Conservation (phyloP, 1,140 invertebrate species). For the Centruroides sculpturatus region DNA sequence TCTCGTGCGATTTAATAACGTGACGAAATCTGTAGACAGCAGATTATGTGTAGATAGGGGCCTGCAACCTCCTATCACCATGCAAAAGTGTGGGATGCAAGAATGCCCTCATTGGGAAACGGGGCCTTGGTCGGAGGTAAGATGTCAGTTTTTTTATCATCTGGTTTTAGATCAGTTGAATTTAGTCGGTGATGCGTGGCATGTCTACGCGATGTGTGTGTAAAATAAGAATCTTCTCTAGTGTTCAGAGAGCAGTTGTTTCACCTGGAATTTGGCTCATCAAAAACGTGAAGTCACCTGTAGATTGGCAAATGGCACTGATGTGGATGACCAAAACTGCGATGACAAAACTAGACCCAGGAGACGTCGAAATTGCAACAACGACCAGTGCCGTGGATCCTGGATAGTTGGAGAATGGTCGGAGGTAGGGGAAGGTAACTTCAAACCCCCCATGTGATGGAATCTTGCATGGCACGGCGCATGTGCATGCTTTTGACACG, state of each 20-base stretch:
- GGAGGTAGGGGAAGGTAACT: slow-evolving; percentile 40
- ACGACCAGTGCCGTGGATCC: slow-evolving; percentile 58
- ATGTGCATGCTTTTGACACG: too few relatives aligned
- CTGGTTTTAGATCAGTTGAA: too few relatives aligned
- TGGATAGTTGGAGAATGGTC: slow-evolving; percentile 79
- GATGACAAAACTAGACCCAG: slow-evolving; percentile 48
- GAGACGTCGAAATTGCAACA: slow-evolving; percentile 56
- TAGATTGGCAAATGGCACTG: slow-evolving; percentile 35
- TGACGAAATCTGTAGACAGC: slow-evolving; percentile 42
- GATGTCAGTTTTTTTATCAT: not conserved
- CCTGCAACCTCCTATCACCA: slow-evolving; percentile 41
- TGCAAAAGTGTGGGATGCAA: slow-evolving; percentile 49
- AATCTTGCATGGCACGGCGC: too few relatives aligned
- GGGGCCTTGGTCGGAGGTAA: slow-evolving; percentile 44
- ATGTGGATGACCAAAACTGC: slow-evolving; percentile 42
- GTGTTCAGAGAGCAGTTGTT: slow-evolving; percentile 32
- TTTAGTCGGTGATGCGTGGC: too few relatives aligned
- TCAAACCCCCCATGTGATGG: too few relatives aligned
- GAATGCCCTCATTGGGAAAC: slow-evolving; percentile 56
- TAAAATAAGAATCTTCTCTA: too few relatives aligned
- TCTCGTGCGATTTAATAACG: slow-evolving; percentile 42
- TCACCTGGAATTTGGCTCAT: slow-evolving; percentile 48
- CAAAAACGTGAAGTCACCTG: slow-evolving; percentile 19
- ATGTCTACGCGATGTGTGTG: too few relatives aligned
- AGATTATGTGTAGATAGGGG: slow-evolving; percentile 53